Evolutionary conservation across 2,113 vertebrate species (phyloP).

Genomic region (Rhinolophus sinicus): DNA sequence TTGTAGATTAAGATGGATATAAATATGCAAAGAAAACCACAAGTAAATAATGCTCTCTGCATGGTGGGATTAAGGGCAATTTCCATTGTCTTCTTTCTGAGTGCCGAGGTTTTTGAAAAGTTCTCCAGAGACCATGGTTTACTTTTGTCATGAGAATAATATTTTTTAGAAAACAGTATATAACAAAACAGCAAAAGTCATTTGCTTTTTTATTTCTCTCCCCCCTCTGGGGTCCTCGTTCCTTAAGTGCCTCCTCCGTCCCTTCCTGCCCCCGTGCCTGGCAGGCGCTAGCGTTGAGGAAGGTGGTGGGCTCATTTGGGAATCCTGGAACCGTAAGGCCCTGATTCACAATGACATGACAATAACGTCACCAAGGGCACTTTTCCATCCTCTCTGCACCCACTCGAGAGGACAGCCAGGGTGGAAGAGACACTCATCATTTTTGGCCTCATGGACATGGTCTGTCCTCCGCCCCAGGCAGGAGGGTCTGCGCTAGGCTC

Average conservation of each 20-base stretch:
- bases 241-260: not conserved
- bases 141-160: conserved; percentile 52
- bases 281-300: not conserved
- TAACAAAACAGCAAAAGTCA: not conserved
- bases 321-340: not conserved
- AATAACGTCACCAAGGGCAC: not conserved
- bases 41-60: not conserved
- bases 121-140: conserved; percentile 29
- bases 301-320: fast-evolving
- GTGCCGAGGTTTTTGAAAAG: not conserved
- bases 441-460: not conserved
- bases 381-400: not conserved
- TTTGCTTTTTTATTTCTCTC: conserved; percentile 18
- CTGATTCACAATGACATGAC: fast-evolving
- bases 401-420: not conserved
- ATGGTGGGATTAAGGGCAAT: not conserved
- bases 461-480: not conserved
- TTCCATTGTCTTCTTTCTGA: conserved; percentile 8
- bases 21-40: not conserved
- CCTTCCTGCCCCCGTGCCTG: not conserved
- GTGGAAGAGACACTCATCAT: not conserved
- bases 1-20: not conserved
- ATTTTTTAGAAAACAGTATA: not conserved
- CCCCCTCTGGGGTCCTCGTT: not conserved
- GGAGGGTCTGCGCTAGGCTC: not conserved